Evolutionary conservation across 2,113 vertebrate genomes (phyloP), one percentile per base, ranked within the genome.

Genomic region (Onychostruthus taczanowskii): DNA sequence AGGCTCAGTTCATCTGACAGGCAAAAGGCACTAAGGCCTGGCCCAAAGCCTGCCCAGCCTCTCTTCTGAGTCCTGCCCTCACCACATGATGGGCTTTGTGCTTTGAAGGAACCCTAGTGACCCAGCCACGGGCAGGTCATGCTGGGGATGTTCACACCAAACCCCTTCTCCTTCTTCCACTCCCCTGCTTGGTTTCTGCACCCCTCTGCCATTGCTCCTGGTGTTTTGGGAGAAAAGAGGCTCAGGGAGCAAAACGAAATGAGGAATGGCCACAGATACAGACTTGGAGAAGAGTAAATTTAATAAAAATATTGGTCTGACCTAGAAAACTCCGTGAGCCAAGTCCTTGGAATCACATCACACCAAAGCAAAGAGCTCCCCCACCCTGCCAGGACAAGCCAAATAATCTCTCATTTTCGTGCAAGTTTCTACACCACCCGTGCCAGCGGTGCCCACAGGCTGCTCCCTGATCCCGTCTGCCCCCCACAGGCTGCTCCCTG

Each of bases 401-500:
- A 9, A 20, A 1, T 27, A 44, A 56, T 35, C 17, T 58, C 67
- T 39, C 19, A 2, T 22, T 82, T 84, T 13, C 41, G 1, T 9
- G 8, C 13, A 8, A 18, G 20, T 24, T 41, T 22, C 22, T 14
- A 0, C 62, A 8, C 15, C 46, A 44, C 3, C 30, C 1, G 0
- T 18, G 28, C 12, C 3, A 1, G 26, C 0, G 33, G 46, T 75
- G 53, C 62, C 79, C 41, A 4, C 18, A 1, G 3, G 3, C 26
- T 13, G 27, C 41, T 33, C 5, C 81, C 23, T 46, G 0, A 0
- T 28, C 28, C 63, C 41, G 0, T 86, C 56, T 11, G 39, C 39
- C 11, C 39, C 39, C 39, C 39, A 11, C 39, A n/a, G n/a, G n/a
- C n/a, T n/a, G n/a, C 41, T 33, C 5, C 81, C 22, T 44, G 0